These are phyloP conservation scores for Rhombomys opimus DNA, from an alignment of 2,113 vertebrate species.

Conservation along the genomic window DNA sequence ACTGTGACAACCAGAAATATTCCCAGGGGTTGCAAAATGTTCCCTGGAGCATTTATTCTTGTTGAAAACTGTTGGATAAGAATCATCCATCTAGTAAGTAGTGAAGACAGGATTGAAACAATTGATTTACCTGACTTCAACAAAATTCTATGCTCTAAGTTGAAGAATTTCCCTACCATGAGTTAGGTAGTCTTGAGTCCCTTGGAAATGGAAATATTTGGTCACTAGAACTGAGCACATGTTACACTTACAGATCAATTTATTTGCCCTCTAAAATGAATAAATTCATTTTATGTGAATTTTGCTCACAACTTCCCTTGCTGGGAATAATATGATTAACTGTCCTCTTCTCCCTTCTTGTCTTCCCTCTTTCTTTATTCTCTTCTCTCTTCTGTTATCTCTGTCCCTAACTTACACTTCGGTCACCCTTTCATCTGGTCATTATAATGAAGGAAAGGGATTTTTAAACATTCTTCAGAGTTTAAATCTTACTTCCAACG, in stretches of 20 bases:
- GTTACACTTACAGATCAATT: not conserved
- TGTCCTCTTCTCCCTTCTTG: not conserved
- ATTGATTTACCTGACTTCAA: conserved; percentile 8
- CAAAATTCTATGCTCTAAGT: not conserved
- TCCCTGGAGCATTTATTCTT: not conserved
- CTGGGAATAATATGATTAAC: not conserved
- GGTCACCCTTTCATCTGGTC: not conserved
- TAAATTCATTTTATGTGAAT: not conserved
- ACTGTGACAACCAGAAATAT: not conserved
- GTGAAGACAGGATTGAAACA: conserved; percentile 16
- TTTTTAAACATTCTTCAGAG: not conserved
- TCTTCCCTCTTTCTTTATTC: not conserved
- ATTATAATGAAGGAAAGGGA: conserved; percentile 26
- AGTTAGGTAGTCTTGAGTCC: not conserved
- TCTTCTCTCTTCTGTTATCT: not conserved
- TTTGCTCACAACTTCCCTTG: not conserved
- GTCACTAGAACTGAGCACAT: not conserved
- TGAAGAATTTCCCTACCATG: not conserved
- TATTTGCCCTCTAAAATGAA: not conserved
- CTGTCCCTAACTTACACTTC: not conserved
- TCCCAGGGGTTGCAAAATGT: not conserved
- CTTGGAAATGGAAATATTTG: not conserved
- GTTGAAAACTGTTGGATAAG: conserved; percentile 32
- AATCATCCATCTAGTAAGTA: not conserved
- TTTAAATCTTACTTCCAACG: not conserved